Percentiles rank a stretch among this genome's conserved stretches.
phyloP scores from a whole-genome alignment of 2,797 vertebrate species.

The Cirrhinus mrigala region DNA sequence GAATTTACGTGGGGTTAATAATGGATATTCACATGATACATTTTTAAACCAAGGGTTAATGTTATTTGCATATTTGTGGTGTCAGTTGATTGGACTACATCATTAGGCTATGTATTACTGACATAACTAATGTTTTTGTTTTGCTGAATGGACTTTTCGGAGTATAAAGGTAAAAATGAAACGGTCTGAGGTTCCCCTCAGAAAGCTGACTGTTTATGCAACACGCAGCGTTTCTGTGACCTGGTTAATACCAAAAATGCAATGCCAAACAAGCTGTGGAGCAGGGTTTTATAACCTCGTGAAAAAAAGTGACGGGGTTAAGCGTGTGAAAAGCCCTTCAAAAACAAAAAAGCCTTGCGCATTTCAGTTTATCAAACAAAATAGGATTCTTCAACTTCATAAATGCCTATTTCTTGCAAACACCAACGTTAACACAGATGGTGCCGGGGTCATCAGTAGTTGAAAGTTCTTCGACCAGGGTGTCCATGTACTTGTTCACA shows the following conservation, averaged over 20 bases:
- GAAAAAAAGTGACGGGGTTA: too few relatives aligned
- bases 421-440: slow-evolving; percentile 46
- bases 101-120: too few relatives aligned
- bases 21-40: background rate
- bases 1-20: background rate
- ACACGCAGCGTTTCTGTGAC: background rate
- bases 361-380: background rate
- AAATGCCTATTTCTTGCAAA: slow-evolving; percentile 27
- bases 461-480: slow-evolving; percentile 56
- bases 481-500: background rate
- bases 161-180: too few relatives aligned
- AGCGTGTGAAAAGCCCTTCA: background rate
- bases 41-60: background rate
- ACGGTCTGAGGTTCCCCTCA: too few relatives aligned
- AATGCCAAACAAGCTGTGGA: background rate
- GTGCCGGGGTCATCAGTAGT: slow-evolving; percentile 45
- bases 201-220: too few relatives aligned
- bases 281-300: too few relatives aligned
- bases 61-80: background rate
- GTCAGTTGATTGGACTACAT: too few relatives aligned
- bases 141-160: too few relatives aligned
- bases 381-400: background rate
- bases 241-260: background rate
- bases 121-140: too few relatives aligned
- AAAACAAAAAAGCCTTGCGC: background rate